These are phyloP conservation scores for Chaetura pelagica DNA, from an alignment of 2,113 vertebrate genomes.

Conservation along the genomic window DNA sequence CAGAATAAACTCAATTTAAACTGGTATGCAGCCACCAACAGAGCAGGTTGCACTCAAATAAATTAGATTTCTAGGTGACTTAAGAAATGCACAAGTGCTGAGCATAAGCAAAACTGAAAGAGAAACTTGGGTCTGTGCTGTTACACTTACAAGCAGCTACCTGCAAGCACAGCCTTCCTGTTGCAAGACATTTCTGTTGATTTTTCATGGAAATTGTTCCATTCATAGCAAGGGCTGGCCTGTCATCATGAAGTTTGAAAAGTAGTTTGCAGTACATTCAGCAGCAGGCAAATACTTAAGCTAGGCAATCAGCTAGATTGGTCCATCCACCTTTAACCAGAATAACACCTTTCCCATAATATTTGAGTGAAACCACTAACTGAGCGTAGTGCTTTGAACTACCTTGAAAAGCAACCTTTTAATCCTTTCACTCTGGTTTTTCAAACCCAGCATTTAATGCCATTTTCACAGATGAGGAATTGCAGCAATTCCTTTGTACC, in stretches of 20 bases:
- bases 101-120: background rate
- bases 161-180: background rate
- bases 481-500: background rate
- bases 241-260: background rate
- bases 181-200: background rate
- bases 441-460: background rate
- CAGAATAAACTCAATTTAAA: background rate
- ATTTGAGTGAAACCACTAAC: slow-evolving; percentile 1
- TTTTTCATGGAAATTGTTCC: background rate
- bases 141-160: background rate
- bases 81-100: background rate
- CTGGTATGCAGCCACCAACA: background rate
- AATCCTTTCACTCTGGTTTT: slow-evolving; percentile 38
- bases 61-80: background rate
- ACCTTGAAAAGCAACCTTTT: slow-evolving; percentile 16
- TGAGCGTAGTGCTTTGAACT: slow-evolving; percentile 20
- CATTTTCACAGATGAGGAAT: background rate
- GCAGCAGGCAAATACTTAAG: background rate
- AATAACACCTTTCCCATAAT: slow-evolving; percentile 24
- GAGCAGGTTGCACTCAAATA: background rate
- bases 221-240: background rate
- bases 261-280: background rate
- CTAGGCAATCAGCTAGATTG: background rate
- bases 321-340: slow-evolving; percentile 15
- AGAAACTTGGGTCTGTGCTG: background rate